These are phyloP conservation scores for Monopis laevigella DNA, from an alignment of 2,888 invertebrate species.

Conservation along the genomic window DNA sequence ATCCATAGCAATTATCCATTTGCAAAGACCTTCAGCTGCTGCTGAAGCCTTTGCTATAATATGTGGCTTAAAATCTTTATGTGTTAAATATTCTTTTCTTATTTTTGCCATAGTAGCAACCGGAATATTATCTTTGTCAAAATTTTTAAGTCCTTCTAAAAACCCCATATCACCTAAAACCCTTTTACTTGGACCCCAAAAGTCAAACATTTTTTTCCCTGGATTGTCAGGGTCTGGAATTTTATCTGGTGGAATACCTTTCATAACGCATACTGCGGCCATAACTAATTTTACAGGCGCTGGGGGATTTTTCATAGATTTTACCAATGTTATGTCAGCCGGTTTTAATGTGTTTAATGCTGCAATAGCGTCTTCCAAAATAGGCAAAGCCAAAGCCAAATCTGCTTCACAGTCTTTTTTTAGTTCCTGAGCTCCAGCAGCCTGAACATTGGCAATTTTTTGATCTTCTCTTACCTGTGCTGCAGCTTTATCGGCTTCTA, in stretches of 20 bases:
- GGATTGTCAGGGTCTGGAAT: conserved; percentile 75
- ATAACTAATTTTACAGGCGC: conserved; percentile 83
- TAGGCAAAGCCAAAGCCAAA: conserved; percentile 86
- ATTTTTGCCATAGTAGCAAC: conserved; percentile 76
- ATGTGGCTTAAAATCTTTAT: conserved; percentile 82
- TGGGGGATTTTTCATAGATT: conserved; percentile 90
- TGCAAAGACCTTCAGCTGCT: conserved; percentile 92
- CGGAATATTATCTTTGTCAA: conserved; percentile 87
- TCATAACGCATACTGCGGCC: conserved; percentile 92
- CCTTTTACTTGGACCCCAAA: conserved; percentile 87
- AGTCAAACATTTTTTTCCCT: conserved; percentile 78
- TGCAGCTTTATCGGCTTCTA: conserved; percentile 81
- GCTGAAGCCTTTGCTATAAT: conserved; percentile 89
- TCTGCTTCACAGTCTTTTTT: conserved; percentile 94
- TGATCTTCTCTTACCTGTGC: conserved; percentile 86
- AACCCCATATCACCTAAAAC: conserved; percentile 84
- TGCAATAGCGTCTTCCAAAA: conserved; percentile 77
- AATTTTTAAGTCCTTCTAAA: conserved; percentile 76
- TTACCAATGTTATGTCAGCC: conserved; percentile 84
- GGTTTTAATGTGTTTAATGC: conserved; percentile 88
- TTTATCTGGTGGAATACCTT: conserved; percentile 80
- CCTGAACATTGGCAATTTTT: conserved; percentile 87
- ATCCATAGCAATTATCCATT: conserved; percentile 92
- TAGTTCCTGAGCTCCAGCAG: conserved; percentile 82
- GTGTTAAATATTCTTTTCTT: conserved; percentile 76